Conservation (phyloP, 1,140 invertebrate genomes). For the Rhyacophila brunnea region DNA sequence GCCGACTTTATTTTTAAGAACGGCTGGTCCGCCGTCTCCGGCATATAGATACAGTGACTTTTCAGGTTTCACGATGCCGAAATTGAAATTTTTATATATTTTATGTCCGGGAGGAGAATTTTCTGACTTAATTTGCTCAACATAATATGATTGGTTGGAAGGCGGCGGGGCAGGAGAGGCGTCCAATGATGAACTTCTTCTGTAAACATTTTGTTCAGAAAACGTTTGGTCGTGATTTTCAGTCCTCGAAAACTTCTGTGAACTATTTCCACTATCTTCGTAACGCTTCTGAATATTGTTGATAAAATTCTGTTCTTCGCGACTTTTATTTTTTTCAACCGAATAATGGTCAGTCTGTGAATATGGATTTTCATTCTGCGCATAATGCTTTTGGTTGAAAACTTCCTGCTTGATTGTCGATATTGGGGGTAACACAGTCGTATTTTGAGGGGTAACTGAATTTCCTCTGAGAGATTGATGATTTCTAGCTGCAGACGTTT, state of each 20-base stretch:
- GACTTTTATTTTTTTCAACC: background rate
- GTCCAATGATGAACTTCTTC: constrained; percentile 12
- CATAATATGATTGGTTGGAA: constrained; percentile 48
- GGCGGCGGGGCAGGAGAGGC: constrained; percentile 36
- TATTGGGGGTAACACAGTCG: constrained; percentile 49
- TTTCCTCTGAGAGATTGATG: background rate
- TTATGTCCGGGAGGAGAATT: constrained; percentile 54
- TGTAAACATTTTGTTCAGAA: constrained; percentile 41
- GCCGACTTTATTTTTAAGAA: constrained; percentile 58
- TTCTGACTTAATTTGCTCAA: constrained; percentile 55
- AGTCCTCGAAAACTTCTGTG: too few species aligned
- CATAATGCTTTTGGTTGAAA: constrained; percentile 32
- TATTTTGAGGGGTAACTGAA: constrained; percentile 35
- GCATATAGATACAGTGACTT: constrained; percentile 56
- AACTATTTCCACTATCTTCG: background rate
- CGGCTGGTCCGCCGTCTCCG: constrained; percentile 65
- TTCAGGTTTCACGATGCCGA: constrained; percentile 42
- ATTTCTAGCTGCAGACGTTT: background rate
- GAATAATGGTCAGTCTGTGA: constrained; percentile 1
- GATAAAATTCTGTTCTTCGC: background rate
- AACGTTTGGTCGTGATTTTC: too few species aligned
- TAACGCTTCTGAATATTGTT: too few species aligned
- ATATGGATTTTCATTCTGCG: constrained; percentile 22
- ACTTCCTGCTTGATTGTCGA: constrained; percentile 54
- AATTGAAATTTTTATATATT: constrained; percentile 53